These are phyloP conservation scores for Pseudolaguvia tuberculata DNA, from an alignment of 2,113 vertebrate species.

Conservation along the genomic window DNA sequence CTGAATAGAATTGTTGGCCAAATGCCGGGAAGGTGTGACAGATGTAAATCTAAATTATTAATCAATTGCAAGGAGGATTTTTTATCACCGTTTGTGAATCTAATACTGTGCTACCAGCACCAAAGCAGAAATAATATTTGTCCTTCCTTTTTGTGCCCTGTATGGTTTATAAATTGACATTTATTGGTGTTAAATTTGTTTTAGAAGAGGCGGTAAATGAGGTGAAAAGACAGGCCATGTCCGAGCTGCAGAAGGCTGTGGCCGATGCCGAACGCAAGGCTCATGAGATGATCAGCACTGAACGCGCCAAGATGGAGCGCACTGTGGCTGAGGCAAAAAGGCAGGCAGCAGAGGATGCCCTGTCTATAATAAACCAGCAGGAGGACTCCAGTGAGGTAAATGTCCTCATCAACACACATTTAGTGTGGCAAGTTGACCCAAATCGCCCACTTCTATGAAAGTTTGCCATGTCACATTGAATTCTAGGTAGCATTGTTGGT, in stretches of 20 bases:
- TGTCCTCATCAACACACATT: background rate
- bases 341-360: slow-evolving; percentile 88
- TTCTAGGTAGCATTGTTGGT: too few species aligned
- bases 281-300: slow-evolving; percentile 89
- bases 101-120: too few species aligned
- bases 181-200: slow-evolving; percentile 52
- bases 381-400: slow-evolving; percentile 95
- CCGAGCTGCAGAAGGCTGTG: slow-evolving; percentile 94
- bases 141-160: background rate
- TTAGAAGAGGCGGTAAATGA: slow-evolving; percentile 98
- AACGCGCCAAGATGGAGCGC: slow-evolving; percentile 93
- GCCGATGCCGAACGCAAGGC: slow-evolving; percentile 91
- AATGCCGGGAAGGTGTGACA: too few species aligned
- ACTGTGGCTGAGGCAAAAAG: slow-evolving; percentile 90
- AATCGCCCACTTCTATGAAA: background rate
- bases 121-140: background rate
- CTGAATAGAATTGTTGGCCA: too few species aligned
- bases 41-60: too few species aligned
- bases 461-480: background rate
- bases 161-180: background rate
- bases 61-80: too few species aligned
- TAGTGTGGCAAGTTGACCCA: background rate
- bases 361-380: slow-evolving; percentile 88
- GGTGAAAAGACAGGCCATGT: slow-evolving; percentile 96
- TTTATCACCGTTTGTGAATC: too few species aligned